Base-by-base conservation (phyloP, 1,140 invertebrate genomes). In the Homalodisca vitripennis region DNA sequence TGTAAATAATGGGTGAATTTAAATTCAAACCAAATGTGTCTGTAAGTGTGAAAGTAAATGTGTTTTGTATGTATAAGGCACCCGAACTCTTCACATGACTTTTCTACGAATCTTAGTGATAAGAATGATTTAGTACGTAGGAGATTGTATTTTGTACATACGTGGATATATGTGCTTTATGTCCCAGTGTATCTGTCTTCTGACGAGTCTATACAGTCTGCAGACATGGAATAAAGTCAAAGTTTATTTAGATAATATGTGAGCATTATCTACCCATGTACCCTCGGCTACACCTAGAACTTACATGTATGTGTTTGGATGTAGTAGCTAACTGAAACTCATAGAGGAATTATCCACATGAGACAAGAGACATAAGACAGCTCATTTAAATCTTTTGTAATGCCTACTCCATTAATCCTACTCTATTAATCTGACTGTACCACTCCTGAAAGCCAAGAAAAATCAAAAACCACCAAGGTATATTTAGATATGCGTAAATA, bases 221-320 rank as follows among this genome's bases (percentile, higher is more conserved):
- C 32, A 41, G 26, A 66, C 41, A 46, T 66, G 63, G 32, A 66
- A 46, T 46, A 46, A 66, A 66, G 31, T 66, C 32, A 66, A 66
- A 63, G 34, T 65, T 70, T 53, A 48, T 70, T 64, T 70, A 70
- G 31, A 51, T 70, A 63, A 63, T 62, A 41, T 31, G 66, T 67
- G 31, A 51, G 14, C 22, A 24, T 34, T 55, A 22, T 55, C 12
- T 55, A 12, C 20, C 6, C 26, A n/a, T n/a, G n/a, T n/a, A n/a
- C n/a, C n/a, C n/a, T n/a, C n/a, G n/a, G n/a, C n/a, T n/a, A n/a
- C n/a, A n/a, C n/a, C n/a, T n/a, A n/a, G n/a, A n/a, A n/a, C n/a
- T n/a, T n/a, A n/a, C n/a, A n/a, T n/a, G n/a, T n/a, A n/a, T n/a
- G n/a, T n/a, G n/a, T n/a, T n/a, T n/a, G n/a, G n/a, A n/a, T n/a